phyloP scores from a whole-genome alignment of 64 coral and sea anemone genomes.

The Pocillopora verrucosa region DNA sequence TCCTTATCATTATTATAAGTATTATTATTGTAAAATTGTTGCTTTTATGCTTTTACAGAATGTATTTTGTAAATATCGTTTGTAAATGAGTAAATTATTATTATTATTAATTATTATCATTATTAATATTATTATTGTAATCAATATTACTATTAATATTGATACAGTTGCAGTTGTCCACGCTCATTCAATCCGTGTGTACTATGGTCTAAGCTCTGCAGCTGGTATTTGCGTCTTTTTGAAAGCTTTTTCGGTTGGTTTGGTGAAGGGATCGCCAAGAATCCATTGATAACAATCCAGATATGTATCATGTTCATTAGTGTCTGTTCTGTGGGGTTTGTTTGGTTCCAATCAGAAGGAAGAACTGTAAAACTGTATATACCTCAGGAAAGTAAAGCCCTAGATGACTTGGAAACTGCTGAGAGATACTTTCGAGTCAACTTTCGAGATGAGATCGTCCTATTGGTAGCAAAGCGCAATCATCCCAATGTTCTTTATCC shows the following conservation, averaged over 20 bases:
- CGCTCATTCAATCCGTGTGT: background rate
- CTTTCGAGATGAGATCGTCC: slow-evolving; percentile 17
- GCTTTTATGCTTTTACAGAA: no score
- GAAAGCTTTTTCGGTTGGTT: slow-evolving; percentile 56
- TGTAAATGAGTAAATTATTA: no score
- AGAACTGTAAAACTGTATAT: slow-evolving; percentile 78
- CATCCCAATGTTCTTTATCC: slow-evolving; percentile 41
- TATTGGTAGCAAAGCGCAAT: slow-evolving; percentile 36
- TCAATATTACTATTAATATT: no score
- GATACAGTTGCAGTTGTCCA: background rate
- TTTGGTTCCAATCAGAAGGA: slow-evolving; percentile 66
- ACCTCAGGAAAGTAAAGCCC: slow-evolving; percentile 75
- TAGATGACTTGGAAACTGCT: slow-evolving; percentile 70
- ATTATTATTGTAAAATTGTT: no score
- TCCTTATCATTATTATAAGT: no score
- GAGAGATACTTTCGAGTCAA: slow-evolving; percentile 49
- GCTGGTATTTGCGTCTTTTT: background rate
- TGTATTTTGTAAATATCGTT: no score
- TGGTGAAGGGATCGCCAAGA: slow-evolving; percentile 34
- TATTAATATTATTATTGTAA: no score
- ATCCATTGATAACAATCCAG: slow-evolving; percentile 50
- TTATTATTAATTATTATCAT: no score
- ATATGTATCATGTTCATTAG: slow-evolving; percentile 35
- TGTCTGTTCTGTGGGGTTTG: slow-evolving; percentile 50
- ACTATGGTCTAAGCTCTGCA: background rate